phyloP scores from a whole-genome alignment of 2,797 vertebrate genomes.

The Tokudaia tokunoshimensis region DNA sequence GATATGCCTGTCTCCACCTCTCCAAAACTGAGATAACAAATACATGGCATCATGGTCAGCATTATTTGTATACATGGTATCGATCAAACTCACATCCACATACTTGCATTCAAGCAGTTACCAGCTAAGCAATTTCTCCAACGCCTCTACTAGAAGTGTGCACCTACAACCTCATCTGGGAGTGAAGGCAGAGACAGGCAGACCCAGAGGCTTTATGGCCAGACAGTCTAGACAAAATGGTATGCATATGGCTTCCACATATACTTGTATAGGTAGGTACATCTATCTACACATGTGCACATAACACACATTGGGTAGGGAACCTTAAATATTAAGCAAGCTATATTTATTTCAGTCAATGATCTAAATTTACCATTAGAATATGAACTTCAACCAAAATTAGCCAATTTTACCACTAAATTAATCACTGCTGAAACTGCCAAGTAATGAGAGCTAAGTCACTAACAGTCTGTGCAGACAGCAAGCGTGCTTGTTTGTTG shows the following conservation, averaged over 20 bases:
- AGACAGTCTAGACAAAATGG: not conserved
- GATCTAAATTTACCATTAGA: not conserved
- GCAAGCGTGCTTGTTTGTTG: not conserved
- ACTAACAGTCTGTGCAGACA: not conserved
- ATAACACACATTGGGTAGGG: no score
- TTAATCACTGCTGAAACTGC: not conserved
- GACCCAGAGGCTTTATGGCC: not conserved
- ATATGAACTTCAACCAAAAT: not conserved
- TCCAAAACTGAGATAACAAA: not conserved
- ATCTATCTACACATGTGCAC: not conserved
- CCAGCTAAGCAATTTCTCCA: not conserved
- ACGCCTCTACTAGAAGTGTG: not conserved
- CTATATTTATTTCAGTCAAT: not conserved
- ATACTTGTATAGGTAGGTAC: not conserved
- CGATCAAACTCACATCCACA: not conserved
- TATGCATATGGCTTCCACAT: not conserved
- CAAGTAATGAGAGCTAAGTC: not conserved
- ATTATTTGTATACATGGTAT: not conserved
- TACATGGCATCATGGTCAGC: not conserved
- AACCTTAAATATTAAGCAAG: not conserved
- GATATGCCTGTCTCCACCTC: not conserved
- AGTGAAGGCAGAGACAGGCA: not conserved
- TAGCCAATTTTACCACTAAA: not conserved
- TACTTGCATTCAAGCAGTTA: not conserved
- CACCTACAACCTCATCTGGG: not conserved